A percentile compares a stretch with the other conserved stretches of the same genome.
phyloP scores from a whole-genome alignment of 2,113 vertebrate species.

The Channa argus region DNA sequence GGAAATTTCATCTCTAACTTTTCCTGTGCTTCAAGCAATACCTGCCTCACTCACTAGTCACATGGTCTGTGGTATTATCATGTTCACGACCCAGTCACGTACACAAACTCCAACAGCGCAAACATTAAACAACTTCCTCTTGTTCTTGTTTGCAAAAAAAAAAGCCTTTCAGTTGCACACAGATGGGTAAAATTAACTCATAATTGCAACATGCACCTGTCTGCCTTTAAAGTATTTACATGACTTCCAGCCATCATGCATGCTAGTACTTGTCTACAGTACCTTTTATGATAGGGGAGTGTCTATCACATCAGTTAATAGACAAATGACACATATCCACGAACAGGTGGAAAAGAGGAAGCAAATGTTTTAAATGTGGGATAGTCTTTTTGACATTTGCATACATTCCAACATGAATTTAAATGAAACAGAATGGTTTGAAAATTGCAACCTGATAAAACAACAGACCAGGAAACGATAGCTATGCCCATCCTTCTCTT shows the following conservation, averaged over 20 bases:
- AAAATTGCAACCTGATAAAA: constrained; percentile 3
- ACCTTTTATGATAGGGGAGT: too few species aligned
- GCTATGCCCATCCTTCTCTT: too few species aligned
- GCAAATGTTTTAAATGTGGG: background rate
- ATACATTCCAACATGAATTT: background rate
- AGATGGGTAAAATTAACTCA: background rate
- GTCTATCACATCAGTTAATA: background rate
- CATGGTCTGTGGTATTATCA: constrained; percentile 44
- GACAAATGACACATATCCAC: background rate
- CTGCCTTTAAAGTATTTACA: background rate
- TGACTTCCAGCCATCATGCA: background rate
- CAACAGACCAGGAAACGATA: constrained; percentile 13
- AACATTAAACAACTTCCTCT: constrained; percentile 35
- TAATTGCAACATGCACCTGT: background rate
- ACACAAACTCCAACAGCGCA: constrained; percentile 22
- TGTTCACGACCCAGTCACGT: constrained; percentile 62
- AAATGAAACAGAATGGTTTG: background rate
- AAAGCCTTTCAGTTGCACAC: constrained; percentile 6
- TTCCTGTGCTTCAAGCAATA: background rate
- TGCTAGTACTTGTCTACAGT: background rate
- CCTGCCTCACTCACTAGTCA: constrained; percentile 31
- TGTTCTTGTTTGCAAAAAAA: constrained; percentile 51
- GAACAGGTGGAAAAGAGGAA: background rate
- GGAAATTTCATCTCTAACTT: background rate
- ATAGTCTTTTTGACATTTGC: background rate